Base-by-base conservation (phyloP, 2,797 vertebrate species). In the Propithecus deckenii region DNA sequence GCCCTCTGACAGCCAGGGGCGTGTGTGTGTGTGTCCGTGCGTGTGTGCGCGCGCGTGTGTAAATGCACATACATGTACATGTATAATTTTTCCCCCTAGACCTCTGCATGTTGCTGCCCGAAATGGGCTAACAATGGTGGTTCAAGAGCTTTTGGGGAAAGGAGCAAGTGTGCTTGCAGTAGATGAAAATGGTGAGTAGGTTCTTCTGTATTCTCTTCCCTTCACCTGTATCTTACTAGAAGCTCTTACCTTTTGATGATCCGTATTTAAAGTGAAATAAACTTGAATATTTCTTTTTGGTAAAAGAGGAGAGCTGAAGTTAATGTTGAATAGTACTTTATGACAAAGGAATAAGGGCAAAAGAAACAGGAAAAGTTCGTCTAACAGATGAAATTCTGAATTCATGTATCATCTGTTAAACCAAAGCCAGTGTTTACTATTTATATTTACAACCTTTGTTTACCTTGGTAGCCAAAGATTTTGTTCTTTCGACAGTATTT, bases 81-180 rank as follows among this genome's bases (percentile, higher is more conserved):
- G 4, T 80, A 9, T 46, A 7, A 43, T 95, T 91, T 97, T 57
- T 95, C 30, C 95, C 87, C 96, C 81, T 98, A 99, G 99, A 98
- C 99, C 99, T 97, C 98, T 99, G 97, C 99, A 99, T 90, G 99
- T 99, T 98, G 99, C 99, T 99, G 99, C 99, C 98, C 99, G 99
- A 98, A 99, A 99, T 75, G 99, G 99, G 98, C 98, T 99, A 95
- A 99, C 99, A 72, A 99, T 99, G 98, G 99, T 99, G 98, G 99
- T 99, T 97, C 99, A 99, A 97, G 99, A 99, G 98, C 99, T 99
- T 97, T 98, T 99, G 97, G 99, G 99, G 30, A 99, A 99, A 98
- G 99, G 99, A 98, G 99, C 99, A 97, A 99, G 99, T 97, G 99
- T 99, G 67, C 99, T 99, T 93, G 99, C 99, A 86, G 99, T 99